Evolutionary conservation across 2,113 vertebrate species (phyloP).

Genomic region (Leptobrachium leishanense): DNA sequence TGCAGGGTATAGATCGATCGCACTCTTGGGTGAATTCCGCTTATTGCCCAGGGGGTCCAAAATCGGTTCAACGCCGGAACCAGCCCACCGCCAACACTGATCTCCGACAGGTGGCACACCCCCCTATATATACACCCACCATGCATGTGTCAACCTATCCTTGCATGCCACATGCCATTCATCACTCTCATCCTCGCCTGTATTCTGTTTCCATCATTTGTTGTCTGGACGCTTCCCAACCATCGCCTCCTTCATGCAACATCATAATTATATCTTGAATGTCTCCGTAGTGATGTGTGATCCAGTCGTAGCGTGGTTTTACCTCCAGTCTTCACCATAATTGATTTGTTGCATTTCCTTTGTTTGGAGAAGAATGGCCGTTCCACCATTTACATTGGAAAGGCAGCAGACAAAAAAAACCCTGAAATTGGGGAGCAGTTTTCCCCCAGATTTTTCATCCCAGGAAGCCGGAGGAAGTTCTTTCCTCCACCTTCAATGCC

Average conservation of each 20-base stretch:
- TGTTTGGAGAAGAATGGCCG: too few species aligned
- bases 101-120: constrained; percentile 84
- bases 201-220: background rate
- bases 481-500: too few species aligned
- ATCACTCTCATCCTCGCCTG: constrained; percentile 43
- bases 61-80: constrained; percentile 83
- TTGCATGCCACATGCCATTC: constrained; percentile 26
- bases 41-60: constrained; percentile 87
- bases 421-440: too few species aligned
- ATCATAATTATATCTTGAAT: too few species aligned
- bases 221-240: background rate
- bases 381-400: too few species aligned
- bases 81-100: constrained; percentile 82
- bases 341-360: too few species aligned
- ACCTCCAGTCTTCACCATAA: too few species aligned
- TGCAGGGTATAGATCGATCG: constrained; percentile 89
- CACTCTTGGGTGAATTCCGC: constrained; percentile 95
- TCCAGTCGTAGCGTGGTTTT: too few species aligned
- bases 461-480: too few species aligned
- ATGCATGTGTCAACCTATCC: constrained; percentile 7
- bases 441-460: too few species aligned
- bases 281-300: too few species aligned
- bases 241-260: background rate
- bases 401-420: too few species aligned
- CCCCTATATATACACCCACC: constrained; percentile 40